Base-by-base conservation (phyloP, 2,797 vertebrate genomes). In the Coregonus sp. region DNA sequence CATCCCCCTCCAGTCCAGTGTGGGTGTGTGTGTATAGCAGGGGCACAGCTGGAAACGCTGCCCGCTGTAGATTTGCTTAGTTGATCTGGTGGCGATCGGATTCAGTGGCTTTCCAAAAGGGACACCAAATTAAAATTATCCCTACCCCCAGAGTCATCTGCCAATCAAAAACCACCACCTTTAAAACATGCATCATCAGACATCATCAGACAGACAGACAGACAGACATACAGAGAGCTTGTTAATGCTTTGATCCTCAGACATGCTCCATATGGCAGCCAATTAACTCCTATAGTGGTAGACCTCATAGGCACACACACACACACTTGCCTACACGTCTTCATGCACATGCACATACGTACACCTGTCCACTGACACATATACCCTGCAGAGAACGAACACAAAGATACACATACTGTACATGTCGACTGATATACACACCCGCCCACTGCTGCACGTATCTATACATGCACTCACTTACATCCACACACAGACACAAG, bases 1-100 rank as follows among this genome's bases (percentile, higher is more conserved):
- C 9, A 52, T 9, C 14, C 51, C 51, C 14, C 51, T 52, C 14
- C 51, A 51, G 14, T 7, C 50, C 52, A 54, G 15, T 20, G 51
- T 59, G 75, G 16, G 14, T 29, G 33, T 40, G 56, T 65, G 70
- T 33, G 56, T 63, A 52, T 50, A 7, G n/a, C 11, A 73, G 25
- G 12, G 50, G 33, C 37, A 65, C 56, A 72, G 69, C 70, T 66
- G 47, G 6, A 70, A 40, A 37, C 7, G 37, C 68, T 47, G 37
- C 5, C 6, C 18, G 37, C 7, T 70, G 37, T 7, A 50, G 65
- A 31, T 15, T 33, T 31, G 65, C 78, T 82, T 69, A 80, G 86
- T 86, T 90, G 87, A 91, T 90, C 82, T 86, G 88, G 85, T 82
- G 85, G 84, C 87, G 86, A 88, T 47, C 4, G 4, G 66, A 68